These are phyloP conservation scores for Embidobia sp. DNA, from an alignment of 2,888 invertebrate genomes.

Conservation along the genomic window DNA sequence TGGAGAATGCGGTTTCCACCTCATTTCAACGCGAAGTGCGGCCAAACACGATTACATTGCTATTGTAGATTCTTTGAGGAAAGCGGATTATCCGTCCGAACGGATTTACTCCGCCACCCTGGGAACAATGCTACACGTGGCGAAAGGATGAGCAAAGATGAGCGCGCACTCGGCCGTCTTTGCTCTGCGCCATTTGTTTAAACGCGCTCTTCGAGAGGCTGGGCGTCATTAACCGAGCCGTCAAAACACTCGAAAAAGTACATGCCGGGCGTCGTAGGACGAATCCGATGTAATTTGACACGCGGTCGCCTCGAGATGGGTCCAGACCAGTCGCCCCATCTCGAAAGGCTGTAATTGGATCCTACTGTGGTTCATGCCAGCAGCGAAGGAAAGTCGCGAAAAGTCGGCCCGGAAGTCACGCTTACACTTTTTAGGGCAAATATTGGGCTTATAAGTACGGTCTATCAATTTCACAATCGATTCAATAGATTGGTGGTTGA, in stretches of 20 bases:
- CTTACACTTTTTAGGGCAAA: too few relatives aligned
- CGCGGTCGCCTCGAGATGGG: neutral
- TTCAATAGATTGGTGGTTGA: too few relatives aligned
- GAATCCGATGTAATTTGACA: constrained; percentile 32
- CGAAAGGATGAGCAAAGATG: constrained; percentile 1
- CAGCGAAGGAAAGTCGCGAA: constrained; percentile 30
- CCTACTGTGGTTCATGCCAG: constrained; percentile 1
- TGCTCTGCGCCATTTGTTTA: constrained; percentile 37
- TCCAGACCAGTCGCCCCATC: neutral
- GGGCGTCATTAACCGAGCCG: constrained; percentile 24
- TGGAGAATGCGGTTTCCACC: constrained; percentile 78
- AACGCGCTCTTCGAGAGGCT: neutral
- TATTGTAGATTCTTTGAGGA: constrained; percentile 68
- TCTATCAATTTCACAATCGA: too few relatives aligned
- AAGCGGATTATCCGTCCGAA: constrained; percentile 76
- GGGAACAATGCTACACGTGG: constrained; percentile 32
- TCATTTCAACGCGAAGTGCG: constrained; percentile 79
- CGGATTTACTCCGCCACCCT: constrained; percentile 71
- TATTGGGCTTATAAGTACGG: too few relatives aligned
- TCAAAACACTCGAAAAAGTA: constrained; percentile 42
- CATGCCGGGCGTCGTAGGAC: constrained; percentile 10
- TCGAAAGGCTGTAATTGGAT: constrained; percentile 44
- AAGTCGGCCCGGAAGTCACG: constrained; percentile 31
- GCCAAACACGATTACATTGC: constrained; percentile 75
- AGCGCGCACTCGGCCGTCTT: neutral